Percentiles rank a stretch among this genome's conserved stretches.
phyloP scores from a whole-genome alignment of 2,888 invertebrate species.

The Cybosia mesomella region DNA sequence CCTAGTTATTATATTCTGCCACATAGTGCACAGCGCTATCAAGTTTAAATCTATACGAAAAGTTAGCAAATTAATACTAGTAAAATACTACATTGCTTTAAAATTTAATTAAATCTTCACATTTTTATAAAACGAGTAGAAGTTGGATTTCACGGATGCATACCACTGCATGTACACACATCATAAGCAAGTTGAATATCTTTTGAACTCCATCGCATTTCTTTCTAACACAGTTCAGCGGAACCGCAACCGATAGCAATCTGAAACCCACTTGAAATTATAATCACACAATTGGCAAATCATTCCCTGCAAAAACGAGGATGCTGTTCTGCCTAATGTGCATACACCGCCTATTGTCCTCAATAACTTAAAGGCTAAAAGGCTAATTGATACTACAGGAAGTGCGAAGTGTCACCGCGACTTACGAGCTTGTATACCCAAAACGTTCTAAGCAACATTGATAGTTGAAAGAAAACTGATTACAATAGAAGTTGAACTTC shows the following conservation, averaged over 20 bases:
- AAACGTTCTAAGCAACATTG: neutral
- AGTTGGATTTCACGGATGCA: neutral
- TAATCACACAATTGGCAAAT: slow-evolving; percentile 16
- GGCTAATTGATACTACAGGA: slow-evolving; percentile 79
- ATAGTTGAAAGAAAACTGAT: neutral
- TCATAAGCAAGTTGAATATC: neutral
- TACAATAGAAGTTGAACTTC: neutral
- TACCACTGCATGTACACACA: neutral
- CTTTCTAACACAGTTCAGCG: neutral
- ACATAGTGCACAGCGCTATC: too few relatives aligned
- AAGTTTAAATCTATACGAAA: too few relatives aligned
- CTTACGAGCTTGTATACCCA: slow-evolving; percentile 60
- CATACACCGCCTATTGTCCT: slow-evolving; percentile 25
- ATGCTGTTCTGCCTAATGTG: slow-evolving; percentile 17
- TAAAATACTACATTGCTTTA: too few relatives aligned
- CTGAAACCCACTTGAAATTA: slow-evolving; percentile 8
- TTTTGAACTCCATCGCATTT: neutral
- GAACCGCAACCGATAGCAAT: slow-evolving; percentile 18
- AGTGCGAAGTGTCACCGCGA: slow-evolving; percentile 73
- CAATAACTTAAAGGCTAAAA: slow-evolving; percentile 15
- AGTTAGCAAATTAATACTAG: too few relatives aligned
- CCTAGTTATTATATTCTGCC: too few relatives aligned
- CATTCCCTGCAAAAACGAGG: slow-evolving; percentile 10
- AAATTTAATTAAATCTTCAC: too few relatives aligned
- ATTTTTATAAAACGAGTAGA: too few relatives aligned